Conservation (phyloP, 2,113 vertebrate genomes). For the Meleagris gallopavo region DNA sequence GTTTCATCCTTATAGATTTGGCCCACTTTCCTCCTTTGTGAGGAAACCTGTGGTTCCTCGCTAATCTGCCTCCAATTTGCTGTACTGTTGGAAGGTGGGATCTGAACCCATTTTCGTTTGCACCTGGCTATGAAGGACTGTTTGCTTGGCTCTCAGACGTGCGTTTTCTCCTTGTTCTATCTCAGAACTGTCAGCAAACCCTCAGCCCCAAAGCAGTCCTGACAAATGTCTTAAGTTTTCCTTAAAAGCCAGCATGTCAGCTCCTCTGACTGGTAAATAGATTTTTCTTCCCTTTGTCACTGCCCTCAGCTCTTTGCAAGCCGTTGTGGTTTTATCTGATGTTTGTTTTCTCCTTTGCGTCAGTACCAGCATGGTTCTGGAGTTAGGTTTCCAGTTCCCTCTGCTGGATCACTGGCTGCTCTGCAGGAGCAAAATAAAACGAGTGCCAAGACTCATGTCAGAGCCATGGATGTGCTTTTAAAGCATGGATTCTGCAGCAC, state of each 20-base stretch:
- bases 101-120: neutral
- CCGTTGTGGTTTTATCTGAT: neutral
- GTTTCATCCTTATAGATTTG: neutral
- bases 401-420: constrained; percentile 62
- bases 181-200: neutral
- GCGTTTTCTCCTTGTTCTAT: neutral
- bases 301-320: neutral
- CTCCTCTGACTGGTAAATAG: neutral
- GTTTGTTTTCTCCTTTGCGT: constrained; percentile 61
- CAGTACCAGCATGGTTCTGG: constrained; percentile 52
- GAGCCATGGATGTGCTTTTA: neutral
- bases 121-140: neutral
- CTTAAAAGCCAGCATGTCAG: neutral
- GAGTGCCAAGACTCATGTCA: neutral
- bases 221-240: neutral
- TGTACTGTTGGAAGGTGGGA: neutral
- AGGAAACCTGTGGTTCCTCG: neutral
- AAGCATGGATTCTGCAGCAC: neutral
- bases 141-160: neutral
- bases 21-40: neutral
- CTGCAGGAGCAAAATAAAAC: constrained; percentile 67
- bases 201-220: neutral
- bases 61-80: neutral
- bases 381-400: constrained; percentile 66
- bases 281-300: neutral